Evolutionary conservation across 2,797 vertebrate species (phyloP), one percentile per base, ranked within the genome.

Genomic region (Pitangus sulphuratus): DNA sequence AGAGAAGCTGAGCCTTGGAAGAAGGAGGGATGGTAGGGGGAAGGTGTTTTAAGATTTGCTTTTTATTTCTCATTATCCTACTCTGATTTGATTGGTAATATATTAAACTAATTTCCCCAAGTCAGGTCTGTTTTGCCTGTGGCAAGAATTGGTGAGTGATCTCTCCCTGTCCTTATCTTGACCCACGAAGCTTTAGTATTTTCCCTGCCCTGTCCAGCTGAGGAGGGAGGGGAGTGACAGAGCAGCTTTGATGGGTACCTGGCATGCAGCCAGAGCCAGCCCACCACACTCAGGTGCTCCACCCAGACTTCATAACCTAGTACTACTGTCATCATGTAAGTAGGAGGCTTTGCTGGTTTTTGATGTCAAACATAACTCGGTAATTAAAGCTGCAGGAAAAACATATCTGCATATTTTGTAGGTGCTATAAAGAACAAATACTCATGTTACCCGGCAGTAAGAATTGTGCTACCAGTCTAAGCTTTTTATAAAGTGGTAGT

Each of bases 121-220:
- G 18, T 24, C 1, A 0, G 57, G 11, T 37, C 25, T 42, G 2
- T 68, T 91, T 77, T 3, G 0, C 44, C 14, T 4, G 2, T 21
- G 42, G 51, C 2, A 0, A 17, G 57, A 81, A 47, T 16, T 4
- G 4, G 4, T 84, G 47, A 56, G 16, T 35, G 24, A 68, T 42
- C 17, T 50, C 12, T 57, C 26, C 33, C 28, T 33, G 19, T 21
- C 7, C 33, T 78, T 53, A 10, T 7, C 15, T 71, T 7, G 2
- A 72, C 12, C 17, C 6, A 47, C 2, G 3, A 62, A 15, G 8
- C 31, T 77, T 68, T 35, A 17, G 12, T 62, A 2, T 70, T 77
- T 84, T 31, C 9, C 70, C 7, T 69, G 15, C 18, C 12, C 4
- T 39, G 8, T 12, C 24, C 24, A 45, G 16, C 22, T 12, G 5